Evolutionary conservation across 2,797 vertebrate species (phyloP), one percentile per base, ranked within the genome.

Genomic region (Chiroxiphia lanceolata): DNA sequence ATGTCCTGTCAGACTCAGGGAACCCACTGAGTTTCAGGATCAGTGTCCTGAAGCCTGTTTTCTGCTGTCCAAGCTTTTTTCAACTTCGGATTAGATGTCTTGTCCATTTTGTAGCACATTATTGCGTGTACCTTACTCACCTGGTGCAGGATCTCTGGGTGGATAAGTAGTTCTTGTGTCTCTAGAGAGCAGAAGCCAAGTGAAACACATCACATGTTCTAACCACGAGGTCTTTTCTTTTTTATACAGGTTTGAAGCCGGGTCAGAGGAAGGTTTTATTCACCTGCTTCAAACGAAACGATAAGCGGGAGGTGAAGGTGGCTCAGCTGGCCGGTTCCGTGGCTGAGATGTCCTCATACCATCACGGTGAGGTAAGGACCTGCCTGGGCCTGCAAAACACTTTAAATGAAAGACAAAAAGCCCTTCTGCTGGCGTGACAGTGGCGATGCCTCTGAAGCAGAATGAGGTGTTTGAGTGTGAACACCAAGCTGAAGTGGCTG

Each of bases 241-340:
- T 65, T 60, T 54, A 33, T 59, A n/a, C 97, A 99, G 99, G 99
- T 93, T 95, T 99, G 91, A 99, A 99, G 96, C 99, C 99, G 29
- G 99, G 99, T 65, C 99, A 99, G 97, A 99, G 99, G 96, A 99
- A 99, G 94, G 99, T 99, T 95, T 67, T 99, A 67, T 99, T 98
- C 97, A 99, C 98, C 6, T 99, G 99, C 96, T 98, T 99, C 91
- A 99, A 99, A 95, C 98, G 99, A 74, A 99, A 99, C 3, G 99
- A 99, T 96, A 99, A 99, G 87, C 97, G 99, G 90, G 99, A 99
- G 93, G 99, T 99, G 94, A 99, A 99, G 91, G 99, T 99, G 91
- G 99, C 99, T 75, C 99, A 99, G 97, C 96, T 99, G 97, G 99
- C 99, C 81, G 99, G 99, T n/a, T 99, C 99, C 31, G 99, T 99